Conservation (phyloP, 2,888 invertebrate genomes). For the Melinopterus prodromus region DNA sequence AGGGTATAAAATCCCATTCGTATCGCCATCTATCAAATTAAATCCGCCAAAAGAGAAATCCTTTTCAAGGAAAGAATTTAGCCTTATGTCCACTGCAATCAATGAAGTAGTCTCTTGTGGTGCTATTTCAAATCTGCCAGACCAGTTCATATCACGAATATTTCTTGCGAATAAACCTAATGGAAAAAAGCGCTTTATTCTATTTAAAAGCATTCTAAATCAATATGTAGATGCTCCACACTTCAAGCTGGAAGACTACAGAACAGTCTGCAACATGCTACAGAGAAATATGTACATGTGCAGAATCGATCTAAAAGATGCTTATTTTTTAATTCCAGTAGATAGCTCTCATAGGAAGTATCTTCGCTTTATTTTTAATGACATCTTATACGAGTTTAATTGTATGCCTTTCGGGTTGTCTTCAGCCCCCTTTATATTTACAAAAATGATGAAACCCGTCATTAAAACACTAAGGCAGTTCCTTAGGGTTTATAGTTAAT, state of each 20-base stretch:
- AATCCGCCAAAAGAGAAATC: background rate
- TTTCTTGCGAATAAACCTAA: conserved; percentile 30
- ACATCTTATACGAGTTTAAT: conserved; percentile 43
- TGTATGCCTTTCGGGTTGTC: no score
- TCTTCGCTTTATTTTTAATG: conserved; percentile 43
- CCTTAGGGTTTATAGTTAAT: conserved; percentile 42
- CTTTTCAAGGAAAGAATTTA: background rate
- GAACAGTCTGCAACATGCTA: background rate
- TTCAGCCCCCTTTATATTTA: conserved; percentile 45
- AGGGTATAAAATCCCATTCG: background rate
- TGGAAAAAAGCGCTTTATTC: conserved; percentile 28
- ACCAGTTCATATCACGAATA: conserved; percentile 12
- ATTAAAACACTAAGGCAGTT: conserved; percentile 5
- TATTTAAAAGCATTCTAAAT: conserved; percentile 36
- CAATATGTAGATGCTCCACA: conserved; percentile 26
- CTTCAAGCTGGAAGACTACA: conserved; percentile 22
- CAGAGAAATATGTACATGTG: background rate
- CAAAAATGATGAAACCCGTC: conserved; percentile 40
- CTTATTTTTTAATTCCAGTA: conserved; percentile 43
- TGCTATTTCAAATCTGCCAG: conserved; percentile 8
- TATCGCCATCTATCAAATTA: background rate
- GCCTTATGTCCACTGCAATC: background rate
- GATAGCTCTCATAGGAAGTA: conserved; percentile 42
- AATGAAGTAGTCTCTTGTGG: background rate
- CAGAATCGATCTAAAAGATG: conserved; percentile 29